phyloP scores from a whole-genome alignment of 1,140 invertebrate species.

The Lepidotrigona ventralis region DNA sequence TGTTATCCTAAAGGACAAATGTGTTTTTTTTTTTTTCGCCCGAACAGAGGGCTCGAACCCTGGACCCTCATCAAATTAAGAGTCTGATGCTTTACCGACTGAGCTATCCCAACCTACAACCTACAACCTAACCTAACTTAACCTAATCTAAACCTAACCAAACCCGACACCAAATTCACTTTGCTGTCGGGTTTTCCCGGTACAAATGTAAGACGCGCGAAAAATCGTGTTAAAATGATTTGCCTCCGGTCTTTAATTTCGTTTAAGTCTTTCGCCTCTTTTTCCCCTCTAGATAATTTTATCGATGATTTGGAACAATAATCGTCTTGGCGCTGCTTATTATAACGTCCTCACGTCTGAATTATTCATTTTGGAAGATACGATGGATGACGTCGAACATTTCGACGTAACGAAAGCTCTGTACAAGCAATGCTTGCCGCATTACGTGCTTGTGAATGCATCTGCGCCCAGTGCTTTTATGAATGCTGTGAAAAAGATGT shows the following conservation, averaged over 20 bases:
- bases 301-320: conserved; percentile 50
- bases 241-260: background rate
- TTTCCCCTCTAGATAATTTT: conserved; percentile 47
- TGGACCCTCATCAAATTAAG: too few relatives aligned
- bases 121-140: too few relatives aligned
- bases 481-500: conserved; percentile 74
- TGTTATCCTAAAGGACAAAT: too few relatives aligned
- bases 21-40: too few relatives aligned
- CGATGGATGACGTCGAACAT: conserved; percentile 66
- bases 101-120: too few relatives aligned
- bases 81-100: too few relatives aligned
- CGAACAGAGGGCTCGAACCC: too few relatives aligned
- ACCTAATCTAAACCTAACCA: too few relatives aligned
- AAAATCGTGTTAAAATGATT: too few relatives aligned
- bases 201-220: too few relatives aligned
- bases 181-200: too few relatives aligned
- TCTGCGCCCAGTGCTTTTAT: conserved; percentile 79
- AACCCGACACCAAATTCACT: too few relatives aligned
- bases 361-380: conserved; percentile 77
- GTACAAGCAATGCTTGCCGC: conserved; percentile 84
- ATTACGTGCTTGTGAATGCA: conserved; percentile 80
- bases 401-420: conserved; percentile 81
- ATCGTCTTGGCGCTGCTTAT: conserved; percentile 79
- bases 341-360: conserved; percentile 85
- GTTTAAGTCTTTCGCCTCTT: background rate